These are phyloP conservation scores for Pygoscelis adeliae DNA, from an alignment of 2,113 vertebrate genomes.

Conservation along the genomic window DNA sequence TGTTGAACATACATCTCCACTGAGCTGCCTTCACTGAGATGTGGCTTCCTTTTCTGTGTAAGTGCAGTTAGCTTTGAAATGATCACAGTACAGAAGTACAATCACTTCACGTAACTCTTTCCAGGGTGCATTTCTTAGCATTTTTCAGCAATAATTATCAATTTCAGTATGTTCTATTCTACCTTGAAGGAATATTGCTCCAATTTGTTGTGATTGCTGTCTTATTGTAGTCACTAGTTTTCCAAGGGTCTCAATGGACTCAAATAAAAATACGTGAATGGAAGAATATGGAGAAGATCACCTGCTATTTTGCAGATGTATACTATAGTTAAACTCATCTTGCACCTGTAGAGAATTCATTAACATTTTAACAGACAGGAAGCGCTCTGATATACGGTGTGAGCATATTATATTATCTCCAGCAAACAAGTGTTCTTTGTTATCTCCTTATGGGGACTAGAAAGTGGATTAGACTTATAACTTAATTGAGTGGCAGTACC, in stretches of 20 bases:
- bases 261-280: neutral
- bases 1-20: neutral
- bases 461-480: slow-evolving; percentile 1
- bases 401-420: neutral
- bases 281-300: neutral
- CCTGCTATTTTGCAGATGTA: neutral
- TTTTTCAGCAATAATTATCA: neutral
- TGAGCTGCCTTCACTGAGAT: neutral
- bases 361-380: slow-evolving; percentile 18
- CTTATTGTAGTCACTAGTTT: neutral
- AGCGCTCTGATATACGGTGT: neutral
- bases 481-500: neutral
- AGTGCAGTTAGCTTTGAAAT: neutral
- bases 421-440: neutral
- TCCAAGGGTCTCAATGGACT: neutral
- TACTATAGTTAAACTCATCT: neutral
- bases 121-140: neutral
- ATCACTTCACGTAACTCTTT: neutral
- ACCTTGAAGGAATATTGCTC: neutral
- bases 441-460: neutral
- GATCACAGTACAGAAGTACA: neutral
- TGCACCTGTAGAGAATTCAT: neutral
- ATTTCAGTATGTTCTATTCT: neutral
- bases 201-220: neutral
- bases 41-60: neutral